A percentile compares a stretch with the other conserved stretches of the same genome.
These are phyloP conservation scores for Harpalus rufipes DNA, from an alignment of 2,888 invertebrate genomes.

Conservation along the genomic window DNA sequence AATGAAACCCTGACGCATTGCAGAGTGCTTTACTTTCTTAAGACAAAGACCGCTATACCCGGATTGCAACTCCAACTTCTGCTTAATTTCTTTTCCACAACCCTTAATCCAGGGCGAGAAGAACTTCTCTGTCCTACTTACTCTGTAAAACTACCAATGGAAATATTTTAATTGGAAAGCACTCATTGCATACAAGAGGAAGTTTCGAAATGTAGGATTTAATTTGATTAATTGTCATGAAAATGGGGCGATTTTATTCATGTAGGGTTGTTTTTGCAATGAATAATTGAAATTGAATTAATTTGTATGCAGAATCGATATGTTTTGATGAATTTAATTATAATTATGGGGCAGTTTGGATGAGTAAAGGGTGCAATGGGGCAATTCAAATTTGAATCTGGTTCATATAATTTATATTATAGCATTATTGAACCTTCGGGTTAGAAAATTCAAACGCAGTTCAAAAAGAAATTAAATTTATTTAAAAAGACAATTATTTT, in stretches of 20 bases:
- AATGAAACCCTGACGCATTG: slow-evolving; percentile 60
- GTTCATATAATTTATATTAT: not conserved
- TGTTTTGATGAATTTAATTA: not conserved
- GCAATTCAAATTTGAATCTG: not conserved
- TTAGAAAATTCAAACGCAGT: no score
- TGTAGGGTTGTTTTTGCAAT: not conserved
- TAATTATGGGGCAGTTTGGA: not conserved
- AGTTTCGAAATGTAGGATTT: not conserved
- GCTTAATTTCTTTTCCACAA: slow-evolving; percentile 24
- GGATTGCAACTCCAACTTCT: slow-evolving; percentile 56
- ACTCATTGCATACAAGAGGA: not conserved
- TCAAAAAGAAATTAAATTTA: no score
- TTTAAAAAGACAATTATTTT: no score
- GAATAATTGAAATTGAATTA: not conserved
- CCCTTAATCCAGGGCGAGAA: not conserved
- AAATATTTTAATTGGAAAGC: not conserved
- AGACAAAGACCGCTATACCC: slow-evolving; percentile 1
- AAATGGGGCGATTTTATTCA: not conserved
- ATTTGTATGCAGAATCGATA: not conserved
- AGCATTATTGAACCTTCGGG: no score
- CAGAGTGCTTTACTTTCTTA: slow-evolving; percentile 31
- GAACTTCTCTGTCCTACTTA: not conserved
- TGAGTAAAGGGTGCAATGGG: not conserved
- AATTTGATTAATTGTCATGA: not conserved
- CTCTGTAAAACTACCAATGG: not conserved